phyloP scores from a whole-genome alignment of 2,888 invertebrate genomes.

The Buathra laborator region DNA sequence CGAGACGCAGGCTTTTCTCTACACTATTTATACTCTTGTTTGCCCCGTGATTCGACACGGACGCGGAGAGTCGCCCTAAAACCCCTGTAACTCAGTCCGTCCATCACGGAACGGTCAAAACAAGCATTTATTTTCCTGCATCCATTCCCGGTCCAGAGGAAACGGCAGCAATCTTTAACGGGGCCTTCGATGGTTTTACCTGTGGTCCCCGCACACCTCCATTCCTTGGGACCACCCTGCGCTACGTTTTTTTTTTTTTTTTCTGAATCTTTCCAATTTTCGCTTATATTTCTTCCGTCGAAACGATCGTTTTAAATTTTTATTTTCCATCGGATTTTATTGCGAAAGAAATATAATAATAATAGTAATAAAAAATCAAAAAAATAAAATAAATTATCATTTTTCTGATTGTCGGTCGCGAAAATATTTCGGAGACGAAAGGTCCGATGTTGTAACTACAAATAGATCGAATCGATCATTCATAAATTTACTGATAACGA shows the following conservation, averaged over 20 bases:
- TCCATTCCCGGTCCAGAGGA: slow-evolving; percentile 32
- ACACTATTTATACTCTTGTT: slow-evolving; percentile 79
- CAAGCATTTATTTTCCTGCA: slow-evolving; percentile 76
- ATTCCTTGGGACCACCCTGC: slow-evolving; percentile 62
- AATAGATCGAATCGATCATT: not conserved
- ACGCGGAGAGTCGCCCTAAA: slow-evolving; percentile 51
- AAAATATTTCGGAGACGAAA: too few relatives aligned
- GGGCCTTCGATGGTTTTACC: slow-evolving; percentile 63
- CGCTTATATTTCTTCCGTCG: slow-evolving; percentile 1
- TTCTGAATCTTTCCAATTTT: slow-evolving; percentile 43
- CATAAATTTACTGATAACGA: not conserved
- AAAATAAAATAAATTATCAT: too few relatives aligned
- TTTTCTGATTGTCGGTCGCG: too few relatives aligned
- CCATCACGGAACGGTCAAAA: slow-evolving; percentile 75
- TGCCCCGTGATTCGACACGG: slow-evolving; percentile 81
- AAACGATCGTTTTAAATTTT: not conserved
- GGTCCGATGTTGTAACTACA: too few relatives aligned
- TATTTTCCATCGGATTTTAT: not conserved
- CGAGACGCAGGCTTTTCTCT: slow-evolving; percentile 43
- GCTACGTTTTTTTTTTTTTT: slow-evolving; percentile 47
- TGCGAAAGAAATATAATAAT: too few relatives aligned
- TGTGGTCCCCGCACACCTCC: slow-evolving; percentile 43
- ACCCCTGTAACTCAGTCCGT: slow-evolving; percentile 56
- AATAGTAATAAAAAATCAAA: too few relatives aligned
- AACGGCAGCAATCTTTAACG: slow-evolving; percentile 50